Evolutionary conservation across 2,797 vertebrate species (phyloP).

Genomic region (Cryptoblepharus egeriae): DNA sequence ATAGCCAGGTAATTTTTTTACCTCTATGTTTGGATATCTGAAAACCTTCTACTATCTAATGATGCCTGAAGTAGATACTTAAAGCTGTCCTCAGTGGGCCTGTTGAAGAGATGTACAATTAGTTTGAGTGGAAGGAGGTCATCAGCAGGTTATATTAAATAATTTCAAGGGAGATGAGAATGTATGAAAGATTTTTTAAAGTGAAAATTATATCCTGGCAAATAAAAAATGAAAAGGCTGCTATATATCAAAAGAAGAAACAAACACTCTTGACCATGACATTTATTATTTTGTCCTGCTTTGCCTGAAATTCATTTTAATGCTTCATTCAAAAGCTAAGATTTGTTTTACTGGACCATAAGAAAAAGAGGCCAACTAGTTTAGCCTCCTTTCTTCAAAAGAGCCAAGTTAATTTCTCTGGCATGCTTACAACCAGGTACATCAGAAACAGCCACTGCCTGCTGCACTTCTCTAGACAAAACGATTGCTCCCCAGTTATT

Average conservation of each 20-base stretch:
- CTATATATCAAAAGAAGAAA: not conserved
- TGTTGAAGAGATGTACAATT: slow-evolving; percentile 14
- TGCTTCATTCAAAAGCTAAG: not conserved
- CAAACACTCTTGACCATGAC: not conserved
- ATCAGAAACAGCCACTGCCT: no score
- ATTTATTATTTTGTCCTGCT: not conserved
- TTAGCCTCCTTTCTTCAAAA: not conserved
- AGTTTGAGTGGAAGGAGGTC: slow-evolving; percentile 4
- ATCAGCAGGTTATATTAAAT: slow-evolving; percentile 2
- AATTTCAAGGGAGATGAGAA: not conserved
- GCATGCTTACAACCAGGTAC: no score
- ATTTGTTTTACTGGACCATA: not conserved
- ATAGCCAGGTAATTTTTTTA: not conserved
- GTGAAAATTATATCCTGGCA: not conserved
- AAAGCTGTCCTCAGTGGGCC: not conserved
- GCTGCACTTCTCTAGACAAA: no score
- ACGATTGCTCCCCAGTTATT: no score
- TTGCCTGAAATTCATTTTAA: not conserved
- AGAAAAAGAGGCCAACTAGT: not conserved
- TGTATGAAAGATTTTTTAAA: not conserved
- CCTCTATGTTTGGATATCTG: not conserved
- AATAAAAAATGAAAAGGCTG: slow-evolving; percentile 5
- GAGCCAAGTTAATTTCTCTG: not conserved
- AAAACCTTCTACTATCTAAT: not conserved
- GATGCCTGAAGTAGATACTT: not conserved